Base-by-base conservation (phyloP, 1,140 invertebrate genomes). In the Zaprionus capensis region DNA sequence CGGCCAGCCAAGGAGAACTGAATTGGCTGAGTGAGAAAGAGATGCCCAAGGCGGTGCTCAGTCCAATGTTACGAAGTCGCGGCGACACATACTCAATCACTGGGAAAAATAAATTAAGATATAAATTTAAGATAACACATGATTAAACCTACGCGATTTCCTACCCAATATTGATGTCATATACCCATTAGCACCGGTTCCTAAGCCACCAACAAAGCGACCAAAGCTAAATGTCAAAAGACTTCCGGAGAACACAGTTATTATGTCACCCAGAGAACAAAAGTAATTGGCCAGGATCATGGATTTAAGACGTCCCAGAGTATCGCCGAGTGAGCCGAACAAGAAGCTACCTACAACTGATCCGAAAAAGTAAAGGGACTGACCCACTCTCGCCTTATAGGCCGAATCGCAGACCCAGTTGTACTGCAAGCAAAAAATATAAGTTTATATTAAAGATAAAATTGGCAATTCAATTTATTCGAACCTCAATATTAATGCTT, bases 111-210 rank as follows among this genome's bases (percentile, higher is more conserved):
- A 15, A 38, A 38, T 14, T 2, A 11, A 31, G 31, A 31, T 31
- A 31, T 9, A 31, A 31, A 31, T 11, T 3, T 31, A 31, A 31
- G 31, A 3, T 31, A 31, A 31, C 7, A 31, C 2, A 11, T 17
- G n/a, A 5, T 4, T 38, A 12, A 38, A 38, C 12, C 36, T 31
- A 31, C 0, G 2, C 31, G 31, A 3, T n/a, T 46, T 78, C 91
- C 92, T 88, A 94, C 94, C 93, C 34, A 95, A 93, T 64, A 95
- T 95, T 66, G 95, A 94, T 93, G 95, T 95, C 92, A 95, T 94
- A 65, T 94, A 94, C 61, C 94, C 94, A 82, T 94, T 94, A 24
- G 93, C 93, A 84, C 95, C 94, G 46, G 94, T 94, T 1, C 94
- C 94, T 36, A 94, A 80, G 7, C 94, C 94, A 4, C 94, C 94